Evolutionary conservation across 2,797 vertebrate species (phyloP), one percentile per base, ranked within the genome.

Genomic region (Chloroceryle inda): DNA sequence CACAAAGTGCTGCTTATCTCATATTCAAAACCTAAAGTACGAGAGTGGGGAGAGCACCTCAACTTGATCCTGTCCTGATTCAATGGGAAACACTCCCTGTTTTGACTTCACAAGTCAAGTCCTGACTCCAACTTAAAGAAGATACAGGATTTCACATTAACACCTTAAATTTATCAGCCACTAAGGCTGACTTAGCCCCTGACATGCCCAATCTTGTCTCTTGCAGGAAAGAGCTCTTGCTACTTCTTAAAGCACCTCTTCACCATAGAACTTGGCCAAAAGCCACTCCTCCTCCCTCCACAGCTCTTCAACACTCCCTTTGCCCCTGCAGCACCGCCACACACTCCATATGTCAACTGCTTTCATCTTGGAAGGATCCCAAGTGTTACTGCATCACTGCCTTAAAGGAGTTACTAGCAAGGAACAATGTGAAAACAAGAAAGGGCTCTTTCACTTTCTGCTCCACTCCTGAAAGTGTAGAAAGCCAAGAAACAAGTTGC

Each of bases 251-350:
- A 58, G 8, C 38, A 73, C 31, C 40, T n/a, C n/a, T 76, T 45
- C 0, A 3, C 24, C 0, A 0, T 8, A 40, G 21, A 3, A 9
- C 45, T 71, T 52, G 66, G 83, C 44, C 2, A 2, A 75, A 72
- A 67, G 58, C 21, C 35, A 23, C n/a, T 44, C 40, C 37, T 72
- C 38, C 71, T 71, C 26, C 49, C 33, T 19, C 10, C 27, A 9
- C 42, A 31, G 58, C 38, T 50, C 66, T 67, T 79, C 10, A 40
- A 31, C 15, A 10, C 13, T 35, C 62, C 35, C 11, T 74, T 18
- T 35, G 44, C 49, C 55, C 29, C 61, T 47, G 40, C 72, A 69
- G 56, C 53, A 42, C 71, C 5, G 42, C 77, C 66, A 81, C 3
- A 0, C 21, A 5, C 15, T 62, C 71, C 27, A 1, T 42, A 23